phyloP scores from a whole-genome alignment of 2,888 invertebrate species.

The Drosophila affinis region DNA sequence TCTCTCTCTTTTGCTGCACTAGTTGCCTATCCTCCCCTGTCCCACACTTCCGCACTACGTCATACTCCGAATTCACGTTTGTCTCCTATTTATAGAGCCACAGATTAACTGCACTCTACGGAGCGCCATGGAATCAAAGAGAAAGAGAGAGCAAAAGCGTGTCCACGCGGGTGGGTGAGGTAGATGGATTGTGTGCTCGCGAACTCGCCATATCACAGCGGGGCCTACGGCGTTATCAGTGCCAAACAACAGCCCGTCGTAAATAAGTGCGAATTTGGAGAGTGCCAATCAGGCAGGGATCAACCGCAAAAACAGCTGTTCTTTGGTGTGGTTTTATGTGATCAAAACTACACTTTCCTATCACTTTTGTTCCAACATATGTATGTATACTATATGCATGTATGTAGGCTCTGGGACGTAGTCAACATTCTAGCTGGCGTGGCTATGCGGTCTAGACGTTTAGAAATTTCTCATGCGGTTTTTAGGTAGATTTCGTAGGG shows the following conservation, averaged over 20 bases:
- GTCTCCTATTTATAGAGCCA: constrained; percentile 64
- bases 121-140: constrained; percentile 7
- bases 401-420: not conserved
- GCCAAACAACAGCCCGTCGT: constrained; percentile 35
- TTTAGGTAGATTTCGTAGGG: too few relatives aligned
- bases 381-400: too few relatives aligned
- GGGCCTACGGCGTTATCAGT: constrained; percentile 29
- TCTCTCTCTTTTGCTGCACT: constrained; percentile 2
- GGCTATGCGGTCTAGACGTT: constrained; percentile 52
- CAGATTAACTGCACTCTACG: constrained; percentile 46
- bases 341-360: not conserved
- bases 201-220: constrained; percentile 14
- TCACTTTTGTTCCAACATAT: not conserved
- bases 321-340: constrained; percentile 5
- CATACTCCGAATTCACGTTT: constrained; percentile 49
- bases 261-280: constrained; percentile 21
- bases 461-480: constrained; percentile 24
- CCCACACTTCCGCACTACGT: constrained; percentile 26
- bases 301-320: constrained; percentile 25
- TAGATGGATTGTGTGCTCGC: not conserved
- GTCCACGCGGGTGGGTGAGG: not conserved
- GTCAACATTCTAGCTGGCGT: constrained; percentile 32
- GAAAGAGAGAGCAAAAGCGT: not conserved
- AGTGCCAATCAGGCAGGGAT: constrained; percentile 9
- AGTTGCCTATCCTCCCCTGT: constrained; percentile 53